These are phyloP conservation scores for Abrostola tripartita DNA, from an alignment of 2,888 invertebrate species.

Conservation along the genomic window DNA sequence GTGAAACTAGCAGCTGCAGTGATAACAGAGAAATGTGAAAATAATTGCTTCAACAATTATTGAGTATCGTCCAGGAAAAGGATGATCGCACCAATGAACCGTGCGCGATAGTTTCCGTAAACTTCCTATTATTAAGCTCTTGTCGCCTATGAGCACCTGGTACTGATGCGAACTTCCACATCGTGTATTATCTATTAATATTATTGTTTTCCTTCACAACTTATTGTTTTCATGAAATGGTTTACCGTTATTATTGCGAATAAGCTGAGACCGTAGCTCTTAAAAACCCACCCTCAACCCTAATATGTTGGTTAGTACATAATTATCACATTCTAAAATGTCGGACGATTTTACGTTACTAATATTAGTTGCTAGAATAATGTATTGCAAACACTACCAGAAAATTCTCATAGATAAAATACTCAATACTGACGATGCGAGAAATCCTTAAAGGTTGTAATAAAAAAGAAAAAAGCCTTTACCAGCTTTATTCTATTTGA, in stretches of 20 bases:
- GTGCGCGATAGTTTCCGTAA: constrained; percentile 54
- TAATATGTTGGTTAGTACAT: no score
- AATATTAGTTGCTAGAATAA: no score
- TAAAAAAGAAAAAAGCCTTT: no score
- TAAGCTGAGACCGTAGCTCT: no score
- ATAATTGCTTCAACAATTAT: constrained; percentile 33
- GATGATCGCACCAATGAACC: constrained; percentile 53
- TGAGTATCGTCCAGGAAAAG: constrained; percentile 35
- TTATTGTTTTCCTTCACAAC: constrained; percentile 1
- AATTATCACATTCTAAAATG: no score
- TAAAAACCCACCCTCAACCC: no score
- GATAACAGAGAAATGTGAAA: constrained; percentile 20
- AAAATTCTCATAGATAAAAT: no score
- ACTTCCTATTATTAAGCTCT: constrained; percentile 54
- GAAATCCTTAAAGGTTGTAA: no score
- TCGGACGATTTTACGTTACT: no score
- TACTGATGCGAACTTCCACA: constrained; percentile 31
- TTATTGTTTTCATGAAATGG: neutral
- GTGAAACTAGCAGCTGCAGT: constrained; percentile 5
- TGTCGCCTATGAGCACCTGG: constrained; percentile 22
- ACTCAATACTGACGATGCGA: no score
- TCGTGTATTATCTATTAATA: constrained; percentile 18
- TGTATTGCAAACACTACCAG: no score
- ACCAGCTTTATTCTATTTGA: no score
- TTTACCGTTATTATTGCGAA: neutral